These are phyloP conservation scores for Pseudotriccus pelzelni DNA, from an alignment of 2,797 vertebrate species.

Conservation along the genomic window DNA sequence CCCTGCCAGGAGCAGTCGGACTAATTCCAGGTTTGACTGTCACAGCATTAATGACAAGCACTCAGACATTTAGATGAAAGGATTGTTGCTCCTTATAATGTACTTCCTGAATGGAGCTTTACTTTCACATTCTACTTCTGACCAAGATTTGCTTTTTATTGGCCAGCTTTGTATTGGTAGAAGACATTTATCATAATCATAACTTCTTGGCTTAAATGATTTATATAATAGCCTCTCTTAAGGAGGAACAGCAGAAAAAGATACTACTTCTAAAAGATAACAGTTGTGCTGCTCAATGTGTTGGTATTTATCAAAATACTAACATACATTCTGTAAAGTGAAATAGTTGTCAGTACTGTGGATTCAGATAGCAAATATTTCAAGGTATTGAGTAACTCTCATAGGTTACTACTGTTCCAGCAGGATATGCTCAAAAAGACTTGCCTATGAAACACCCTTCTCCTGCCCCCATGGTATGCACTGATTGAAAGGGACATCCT, in stretches of 20 bases:
- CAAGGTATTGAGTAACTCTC: background rate
- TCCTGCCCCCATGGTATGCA: background rate
- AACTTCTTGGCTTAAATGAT: background rate
- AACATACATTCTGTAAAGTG: background rate
- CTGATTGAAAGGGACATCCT: background rate
- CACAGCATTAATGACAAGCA: background rate
- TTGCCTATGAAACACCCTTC: background rate
- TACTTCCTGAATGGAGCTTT: background rate
- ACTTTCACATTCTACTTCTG: background rate
- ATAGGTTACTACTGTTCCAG: background rate
- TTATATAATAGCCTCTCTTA: background rate
- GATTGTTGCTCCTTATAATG: background rate
- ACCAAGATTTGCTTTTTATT: background rate
- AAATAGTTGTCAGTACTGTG: background rate
- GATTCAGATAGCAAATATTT: background rate
- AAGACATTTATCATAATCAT: background rate
- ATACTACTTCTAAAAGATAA: background rate
- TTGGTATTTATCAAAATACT: background rate
- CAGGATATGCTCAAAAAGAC: background rate
- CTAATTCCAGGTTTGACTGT: slow-evolving; percentile 33
- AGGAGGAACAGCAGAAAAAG: background rate
- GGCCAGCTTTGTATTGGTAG: background rate
- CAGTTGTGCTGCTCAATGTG: background rate
- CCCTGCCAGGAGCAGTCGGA: background rate
- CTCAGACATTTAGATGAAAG: slow-evolving; percentile 25